Base-by-base conservation (phyloP, 2,113 vertebrate genomes). In the Malurus cyaneus region DNA sequence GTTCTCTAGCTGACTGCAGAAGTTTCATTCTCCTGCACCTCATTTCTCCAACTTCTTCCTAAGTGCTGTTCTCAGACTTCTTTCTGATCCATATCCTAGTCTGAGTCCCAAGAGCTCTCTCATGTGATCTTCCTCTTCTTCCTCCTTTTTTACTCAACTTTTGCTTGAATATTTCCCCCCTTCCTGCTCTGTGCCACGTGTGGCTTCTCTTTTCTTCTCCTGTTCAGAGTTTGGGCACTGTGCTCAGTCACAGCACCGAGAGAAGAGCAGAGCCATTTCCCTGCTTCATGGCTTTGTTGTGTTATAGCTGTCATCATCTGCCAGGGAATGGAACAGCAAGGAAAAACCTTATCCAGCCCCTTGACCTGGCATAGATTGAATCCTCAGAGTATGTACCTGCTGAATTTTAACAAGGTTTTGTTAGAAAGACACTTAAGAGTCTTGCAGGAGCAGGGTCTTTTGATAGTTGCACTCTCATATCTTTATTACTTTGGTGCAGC, bases 391-490 rank as follows among this genome's bases (percentile, higher is more conserved):
- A 0, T 42, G 28, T 62, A 80, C 31, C 65, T 61, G 73, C 47
- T 96, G 89, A 76, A 91, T 87, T 95, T 92, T 77, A 85, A 69
- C 61, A 53, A 77, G 87, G 9, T 49, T 65, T 77, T 94, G n/a
- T 69, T 76, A 87, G 44, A 57, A 78, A 81, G 32, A 67, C 39
- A 32, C 67, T 49, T 41, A 53, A 91, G 73, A 69, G 49, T 32
- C 70, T 81, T 76, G 26, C 23, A 28, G 21, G 34, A 81, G 44
- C 44, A 52, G 44, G 34, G 12, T 81, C 21, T 87, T 84, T 42
- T 15, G 23, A 11, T 42, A 34, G 67, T 84, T 79, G 23, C 4
- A 12, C 73, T 78, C 69, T 82, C 31, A 23, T 36, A 36, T 44
- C 12, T 60, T 76, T 67, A 60, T 76, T 84, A 36, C 20, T 31